These are phyloP conservation scores for Drosophila nr. perissopoda DNA, from an alignment of 2,888 invertebrate species.

Conservation along the genomic window DNA sequence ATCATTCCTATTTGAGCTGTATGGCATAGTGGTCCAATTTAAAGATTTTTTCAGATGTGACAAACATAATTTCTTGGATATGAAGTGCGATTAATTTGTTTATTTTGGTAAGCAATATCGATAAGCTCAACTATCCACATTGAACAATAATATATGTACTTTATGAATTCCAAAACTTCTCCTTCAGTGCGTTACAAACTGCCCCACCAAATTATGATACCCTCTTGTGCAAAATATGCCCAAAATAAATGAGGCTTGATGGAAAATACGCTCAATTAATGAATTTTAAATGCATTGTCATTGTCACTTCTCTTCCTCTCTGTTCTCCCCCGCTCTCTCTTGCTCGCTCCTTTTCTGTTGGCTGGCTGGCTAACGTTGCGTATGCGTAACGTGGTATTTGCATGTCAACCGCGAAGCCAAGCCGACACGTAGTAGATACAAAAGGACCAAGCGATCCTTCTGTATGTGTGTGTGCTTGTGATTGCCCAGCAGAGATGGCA, in stretches of 20 bases:
- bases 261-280: conserved; percentile 72
- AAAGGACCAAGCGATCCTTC: conserved; percentile 53
- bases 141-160: background rate
- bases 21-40: too few relatives aligned
- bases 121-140: background rate
- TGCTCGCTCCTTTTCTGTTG: background rate
- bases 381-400: conserved; percentile 68
- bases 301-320: conserved; percentile 49
- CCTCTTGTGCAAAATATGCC: conserved; percentile 1
- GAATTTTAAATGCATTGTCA: conserved; percentile 73
- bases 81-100: too few relatives aligned
- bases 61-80: too few relatives aligned
- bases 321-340: background rate
- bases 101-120: too few relatives aligned
- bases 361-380: conserved; percentile 49
- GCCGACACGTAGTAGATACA: conserved; percentile 39
- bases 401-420: conserved; percentile 62
- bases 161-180: background rate
- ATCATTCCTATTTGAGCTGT: too few relatives aligned
- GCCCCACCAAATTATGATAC: background rate
- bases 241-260: conserved; percentile 11
- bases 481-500: conserved; percentile 25
- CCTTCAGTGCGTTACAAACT: background rate
- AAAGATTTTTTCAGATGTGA: too few relatives aligned
- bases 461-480: conserved; percentile 45